phyloP scores from a whole-genome alignment of 2,888 invertebrate genomes.

The Stenotaenia linearis region DNA sequence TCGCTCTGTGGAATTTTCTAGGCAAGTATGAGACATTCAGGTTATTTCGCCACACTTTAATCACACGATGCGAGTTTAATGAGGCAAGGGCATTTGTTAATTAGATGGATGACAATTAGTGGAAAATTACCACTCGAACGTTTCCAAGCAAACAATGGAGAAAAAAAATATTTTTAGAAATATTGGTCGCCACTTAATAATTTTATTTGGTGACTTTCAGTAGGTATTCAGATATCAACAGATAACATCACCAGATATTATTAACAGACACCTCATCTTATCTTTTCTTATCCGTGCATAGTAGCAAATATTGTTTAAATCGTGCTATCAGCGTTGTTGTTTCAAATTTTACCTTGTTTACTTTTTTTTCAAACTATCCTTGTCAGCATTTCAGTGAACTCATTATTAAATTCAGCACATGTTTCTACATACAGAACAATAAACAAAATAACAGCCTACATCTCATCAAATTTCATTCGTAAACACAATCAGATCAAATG shows the following conservation, averaged over 20 bases:
- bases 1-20: background rate
- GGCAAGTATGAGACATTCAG: background rate
- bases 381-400: background rate
- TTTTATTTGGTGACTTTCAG: too few species aligned
- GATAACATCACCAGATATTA: background rate
- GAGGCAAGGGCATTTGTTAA: too few species aligned
- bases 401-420: background rate
- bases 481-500: background rate
- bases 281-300: background rate
- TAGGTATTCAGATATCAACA: background rate
- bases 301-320: background rate
- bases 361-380: background rate
- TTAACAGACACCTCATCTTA: background rate
- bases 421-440: background rate
- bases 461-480: background rate
- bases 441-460: background rate
- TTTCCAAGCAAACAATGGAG: too few species aligned
- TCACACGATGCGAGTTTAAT: too few species aligned
- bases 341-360: background rate
- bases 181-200: too few species aligned
- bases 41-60: background rate
- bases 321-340: background rate
- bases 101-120: too few species aligned
- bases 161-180: too few species aligned
- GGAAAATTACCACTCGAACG: too few species aligned